Percentiles rank a stretch among this genome's conserved stretches.
Conservation (phyloP, 2,113 vertebrate genomes). For the Sturnira hondurensis region DNA sequence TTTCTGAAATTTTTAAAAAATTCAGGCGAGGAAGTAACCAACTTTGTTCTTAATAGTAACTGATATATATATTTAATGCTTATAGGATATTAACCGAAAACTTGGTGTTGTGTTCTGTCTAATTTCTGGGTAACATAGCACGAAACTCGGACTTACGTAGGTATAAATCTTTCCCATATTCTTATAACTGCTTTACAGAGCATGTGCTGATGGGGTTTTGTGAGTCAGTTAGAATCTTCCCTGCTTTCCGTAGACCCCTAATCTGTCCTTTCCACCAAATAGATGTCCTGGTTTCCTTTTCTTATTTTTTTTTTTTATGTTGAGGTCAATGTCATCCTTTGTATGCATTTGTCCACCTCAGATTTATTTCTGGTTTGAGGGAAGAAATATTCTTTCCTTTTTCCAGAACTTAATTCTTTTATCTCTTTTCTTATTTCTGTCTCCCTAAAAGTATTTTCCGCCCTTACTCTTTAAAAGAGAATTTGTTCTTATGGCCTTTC, state of each 20-base stretch:
- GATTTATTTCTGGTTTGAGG: slow-evolving; percentile 18
- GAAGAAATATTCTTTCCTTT: neutral
- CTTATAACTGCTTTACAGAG: neutral
- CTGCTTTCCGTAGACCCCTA: neutral
- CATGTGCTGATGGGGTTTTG: neutral
- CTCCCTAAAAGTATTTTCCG: neutral
- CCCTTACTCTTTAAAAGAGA: slow-evolving; percentile 20
- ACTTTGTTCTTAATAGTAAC: slow-evolving; percentile 30
- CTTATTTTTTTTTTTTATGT: neutral
- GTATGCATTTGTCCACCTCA: neutral
- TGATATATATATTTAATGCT: neutral
- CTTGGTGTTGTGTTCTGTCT: neutral
- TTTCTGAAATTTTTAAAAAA: neutral
- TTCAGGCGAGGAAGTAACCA: neutral
- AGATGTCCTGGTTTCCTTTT: neutral
- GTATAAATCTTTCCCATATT: neutral
- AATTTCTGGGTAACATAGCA: neutral
- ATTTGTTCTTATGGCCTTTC: neutral
- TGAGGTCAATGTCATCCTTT: neutral
- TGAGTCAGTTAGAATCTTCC: slow-evolving; percentile 17
- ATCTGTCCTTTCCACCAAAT: neutral
- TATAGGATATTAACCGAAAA: slow-evolving; percentile 7
- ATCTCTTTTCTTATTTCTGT: neutral
- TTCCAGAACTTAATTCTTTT: neutral
- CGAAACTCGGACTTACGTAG: neutral